These are phyloP conservation scores for Erebia ligea DNA, from an alignment of 2,888 invertebrate species.

Conservation along the genomic window DNA sequence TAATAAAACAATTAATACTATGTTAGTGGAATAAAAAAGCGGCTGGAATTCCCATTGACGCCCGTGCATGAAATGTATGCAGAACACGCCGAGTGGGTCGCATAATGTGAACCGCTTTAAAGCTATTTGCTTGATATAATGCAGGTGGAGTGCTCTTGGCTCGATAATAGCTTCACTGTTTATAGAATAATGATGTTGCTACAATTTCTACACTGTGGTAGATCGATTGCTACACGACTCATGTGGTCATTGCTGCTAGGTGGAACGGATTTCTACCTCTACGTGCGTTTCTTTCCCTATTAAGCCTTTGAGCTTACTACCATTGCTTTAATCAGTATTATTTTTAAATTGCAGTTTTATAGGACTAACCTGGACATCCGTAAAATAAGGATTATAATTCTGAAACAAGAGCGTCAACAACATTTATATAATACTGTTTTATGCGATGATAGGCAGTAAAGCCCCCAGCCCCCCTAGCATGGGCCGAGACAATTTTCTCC, in stretches of 20 bases:
- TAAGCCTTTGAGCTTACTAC: no score
- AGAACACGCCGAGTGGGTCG: slow-evolving; percentile 9
- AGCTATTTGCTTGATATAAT: slow-evolving; percentile 4
- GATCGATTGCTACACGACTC: neutral
- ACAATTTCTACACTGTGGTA: neutral
- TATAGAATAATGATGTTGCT: neutral
- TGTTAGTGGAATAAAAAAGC: neutral
- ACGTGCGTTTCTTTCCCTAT: no score
- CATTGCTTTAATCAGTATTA: no score
- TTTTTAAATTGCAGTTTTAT: no score
- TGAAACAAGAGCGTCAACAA: no score
- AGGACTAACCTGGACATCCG: no score
- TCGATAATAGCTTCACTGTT: slow-evolving; percentile 3
- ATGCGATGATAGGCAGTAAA: no score
- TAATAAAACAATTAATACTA: neutral
- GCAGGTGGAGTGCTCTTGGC: slow-evolving; percentile 7
- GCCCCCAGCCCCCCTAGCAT: no score
- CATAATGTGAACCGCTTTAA: slow-evolving; percentile 1
- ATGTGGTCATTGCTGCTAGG: neutral
- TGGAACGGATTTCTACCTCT: no score
- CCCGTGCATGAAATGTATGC: slow-evolving; percentile 8
- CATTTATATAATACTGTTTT: no score
- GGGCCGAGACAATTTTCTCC: no score
- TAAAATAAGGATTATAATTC: no score
- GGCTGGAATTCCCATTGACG: neutral